Percentiles rank a stretch among this genome's conserved stretches.
These are phyloP conservation scores for Forbesichthys papilliferus DNA, from an alignment of 2,113 vertebrate genomes.

Conservation along the genomic window DNA sequence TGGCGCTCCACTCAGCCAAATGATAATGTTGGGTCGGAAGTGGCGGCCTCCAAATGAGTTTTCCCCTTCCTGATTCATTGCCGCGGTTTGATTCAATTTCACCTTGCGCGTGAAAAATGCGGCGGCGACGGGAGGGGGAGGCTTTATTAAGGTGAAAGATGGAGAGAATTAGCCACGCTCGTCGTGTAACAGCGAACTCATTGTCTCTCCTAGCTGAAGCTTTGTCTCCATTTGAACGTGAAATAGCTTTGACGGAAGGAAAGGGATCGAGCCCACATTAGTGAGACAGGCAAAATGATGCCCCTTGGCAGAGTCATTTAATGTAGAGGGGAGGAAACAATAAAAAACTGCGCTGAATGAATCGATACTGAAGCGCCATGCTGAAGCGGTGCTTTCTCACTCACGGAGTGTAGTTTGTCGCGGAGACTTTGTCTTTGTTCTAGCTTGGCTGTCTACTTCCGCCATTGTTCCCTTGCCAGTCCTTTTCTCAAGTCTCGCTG, in stretches of 20 bases:
- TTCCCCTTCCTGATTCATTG: constrained; percentile 9
- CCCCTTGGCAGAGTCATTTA: constrained; percentile 38
- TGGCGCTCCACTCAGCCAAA: not conserved
- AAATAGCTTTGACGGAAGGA: not conserved
- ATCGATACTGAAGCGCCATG: constrained; percentile 31
- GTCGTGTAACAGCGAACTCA: constrained; percentile 4
- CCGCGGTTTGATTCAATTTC: constrained; percentile 7
- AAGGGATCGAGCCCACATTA: constrained; percentile 22
- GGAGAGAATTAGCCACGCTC: not conserved
- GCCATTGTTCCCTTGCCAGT: constrained; percentile 53
- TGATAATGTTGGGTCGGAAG: constrained; percentile 20
- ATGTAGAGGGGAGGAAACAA: constrained; percentile 30
- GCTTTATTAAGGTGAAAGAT: constrained; percentile 1
- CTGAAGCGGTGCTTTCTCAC: too few species aligned
- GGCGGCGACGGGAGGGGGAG: not conserved
- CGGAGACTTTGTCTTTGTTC: constrained; percentile 43
- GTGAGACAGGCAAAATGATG: constrained; percentile 21
- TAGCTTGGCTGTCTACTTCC: constrained; percentile 54
- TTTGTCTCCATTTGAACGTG: not conserved
- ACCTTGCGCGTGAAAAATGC: not conserved
- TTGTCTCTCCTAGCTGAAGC: constrained; percentile 4
- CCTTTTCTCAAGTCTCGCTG: constrained; percentile 54
- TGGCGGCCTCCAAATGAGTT: constrained; percentile 13
- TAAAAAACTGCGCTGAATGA: constrained; percentile 14
- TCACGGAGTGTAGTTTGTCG: not conserved